Evolutionary conservation across 2,797 vertebrate genomes (phyloP), one percentile per base, ranked within the genome.

Genomic region (Gastrophryne carolinensis): DNA sequence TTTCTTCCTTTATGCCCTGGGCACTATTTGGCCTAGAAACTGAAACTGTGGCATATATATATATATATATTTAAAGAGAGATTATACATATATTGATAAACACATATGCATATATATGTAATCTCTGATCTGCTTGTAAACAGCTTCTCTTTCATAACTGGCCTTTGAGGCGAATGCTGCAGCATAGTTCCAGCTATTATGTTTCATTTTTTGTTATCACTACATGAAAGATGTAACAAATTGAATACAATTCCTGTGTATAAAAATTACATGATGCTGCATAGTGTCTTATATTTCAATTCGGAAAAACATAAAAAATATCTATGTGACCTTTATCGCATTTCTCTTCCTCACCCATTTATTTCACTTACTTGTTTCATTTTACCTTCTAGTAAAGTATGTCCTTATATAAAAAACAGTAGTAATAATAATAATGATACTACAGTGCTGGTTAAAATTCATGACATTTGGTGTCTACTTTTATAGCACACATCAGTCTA

Each of bases 131-230:
- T 9, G 12, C 34, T 35, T 9, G 2, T 35, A 8, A 7, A 2
- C 34, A 5, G 15, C 39, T 5, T 8, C 71, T 82, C 73, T 84
- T 83, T 81, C 72, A 82, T 80, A 83, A 79, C 80, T 84, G 77
- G 79, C 77, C 74, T 81, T 83, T 84, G 79, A 87, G 39, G 30
- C 78, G 84, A 81, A 85, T 86, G 83, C n/a, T n/a, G n/a, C n/a
- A n/a, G n/a, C 78, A 80, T 81, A 83, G 72, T 81, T 80, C 80
- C 80, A 83, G 86, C 84, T 89, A 89, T 87, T 86, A 84, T 80
- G 84, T 91, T 90, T 86, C 87, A 3, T 82, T 87, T 47, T 90
- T 88, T 79, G 57, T 88, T 90, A 89, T 87, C 84, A 0, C 81
- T 84, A 85, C 84, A 82, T 1, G 62, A 73, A 73, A 79, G 70